Conservation (phyloP, 1,140 invertebrate species). For the Magallana gigas region DNA sequence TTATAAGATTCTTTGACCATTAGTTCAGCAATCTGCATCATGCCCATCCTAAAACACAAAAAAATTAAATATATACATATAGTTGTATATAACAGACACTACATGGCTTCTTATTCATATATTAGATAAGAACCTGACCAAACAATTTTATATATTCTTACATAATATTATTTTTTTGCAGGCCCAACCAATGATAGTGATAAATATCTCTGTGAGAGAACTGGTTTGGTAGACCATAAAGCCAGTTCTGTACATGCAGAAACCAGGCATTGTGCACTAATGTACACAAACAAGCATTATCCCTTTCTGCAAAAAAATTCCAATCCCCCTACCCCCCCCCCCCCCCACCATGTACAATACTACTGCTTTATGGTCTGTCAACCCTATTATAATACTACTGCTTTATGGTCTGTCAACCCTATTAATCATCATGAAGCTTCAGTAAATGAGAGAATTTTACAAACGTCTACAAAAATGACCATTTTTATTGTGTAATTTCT, state of each 20-base stretch:
- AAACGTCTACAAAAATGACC: too few relatives aligned
- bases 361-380: too few relatives aligned
- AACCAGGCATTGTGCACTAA: too few relatives aligned
- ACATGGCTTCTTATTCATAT: background rate
- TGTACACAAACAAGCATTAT: too few relatives aligned
- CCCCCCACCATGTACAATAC: too few relatives aligned
- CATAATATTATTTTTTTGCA: background rate
- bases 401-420: too few relatives aligned
- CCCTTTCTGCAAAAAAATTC: too few relatives aligned
- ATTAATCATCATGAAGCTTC: too few relatives aligned
- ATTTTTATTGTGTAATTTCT: background rate
- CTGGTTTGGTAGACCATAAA: background rate
- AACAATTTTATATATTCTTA: background rate
- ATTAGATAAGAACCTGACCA: background rate
- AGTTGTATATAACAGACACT: background rate
- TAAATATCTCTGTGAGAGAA: background rate
- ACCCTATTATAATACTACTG: too few relatives aligned
- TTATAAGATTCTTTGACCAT: background rate
- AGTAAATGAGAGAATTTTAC: too few relatives aligned
- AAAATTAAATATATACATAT: background rate
- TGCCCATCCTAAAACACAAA: conserved; percentile 7
- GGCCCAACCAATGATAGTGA: background rate
- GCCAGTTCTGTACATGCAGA: background rate
- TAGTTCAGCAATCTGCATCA: background rate
- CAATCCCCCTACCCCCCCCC: too few relatives aligned